phyloP scores from a whole-genome alignment of 2,797 vertebrate species.

The Amblyopsis hoosieri region DNA sequence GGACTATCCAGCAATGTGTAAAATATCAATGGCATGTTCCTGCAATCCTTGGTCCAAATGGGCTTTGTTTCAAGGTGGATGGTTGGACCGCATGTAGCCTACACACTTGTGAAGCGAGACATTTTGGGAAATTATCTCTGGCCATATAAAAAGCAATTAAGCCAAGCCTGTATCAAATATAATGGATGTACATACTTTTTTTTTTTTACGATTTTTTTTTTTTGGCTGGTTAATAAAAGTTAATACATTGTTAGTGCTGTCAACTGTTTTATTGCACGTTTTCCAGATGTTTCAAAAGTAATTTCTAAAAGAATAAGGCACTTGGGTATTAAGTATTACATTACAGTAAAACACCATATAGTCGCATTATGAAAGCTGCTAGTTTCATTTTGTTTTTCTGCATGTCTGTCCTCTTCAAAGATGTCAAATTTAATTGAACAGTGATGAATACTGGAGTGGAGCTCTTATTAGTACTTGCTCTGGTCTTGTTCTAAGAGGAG shows the following conservation, averaged over 20 bases:
- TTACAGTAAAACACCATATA: not conserved
- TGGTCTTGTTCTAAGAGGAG: not conserved
- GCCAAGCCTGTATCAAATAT: conserved; percentile 3
- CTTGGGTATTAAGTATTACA: not conserved
- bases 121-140: not conserved
- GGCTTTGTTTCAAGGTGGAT: not conserved
- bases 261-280: conserved; percentile 21
- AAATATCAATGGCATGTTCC: conserved; percentile 5
- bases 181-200: conserved; percentile 47
- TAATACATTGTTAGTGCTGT: not conserved
- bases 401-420: not conserved
- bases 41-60: not conserved
- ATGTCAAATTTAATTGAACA: not conserved
- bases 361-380: not conserved
- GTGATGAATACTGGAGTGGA: not conserved
- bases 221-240: not conserved
- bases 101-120: not conserved
- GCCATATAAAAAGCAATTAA: conserved; percentile 1
- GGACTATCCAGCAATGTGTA: not conserved
- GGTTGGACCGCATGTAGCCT: too few species aligned
- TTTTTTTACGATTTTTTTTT: conserved; percentile 48
- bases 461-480: not conserved
- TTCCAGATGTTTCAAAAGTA: conserved; percentile 11
- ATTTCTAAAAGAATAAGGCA: conserved; percentile 11
- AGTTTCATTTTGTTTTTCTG: not conserved